These are phyloP conservation scores for Callitettix versicolor DNA, from an alignment of 1,140 invertebrate species.

Conservation along the genomic window DNA sequence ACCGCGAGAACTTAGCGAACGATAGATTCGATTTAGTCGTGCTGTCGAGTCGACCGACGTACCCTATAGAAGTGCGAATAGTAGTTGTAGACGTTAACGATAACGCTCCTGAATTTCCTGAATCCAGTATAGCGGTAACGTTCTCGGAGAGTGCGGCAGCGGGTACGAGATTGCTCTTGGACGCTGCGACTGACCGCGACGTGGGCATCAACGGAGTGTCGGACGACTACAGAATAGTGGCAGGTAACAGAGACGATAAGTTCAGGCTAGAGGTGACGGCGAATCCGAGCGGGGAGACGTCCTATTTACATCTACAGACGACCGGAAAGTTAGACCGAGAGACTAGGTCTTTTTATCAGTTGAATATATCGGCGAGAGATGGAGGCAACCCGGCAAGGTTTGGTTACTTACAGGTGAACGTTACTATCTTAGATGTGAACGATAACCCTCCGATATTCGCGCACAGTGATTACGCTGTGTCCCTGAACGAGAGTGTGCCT, in stretches of 20 bases:
- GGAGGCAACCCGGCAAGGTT: constrained; percentile 66
- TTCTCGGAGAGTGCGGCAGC: constrained; percentile 85
- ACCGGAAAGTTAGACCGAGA: constrained; percentile 83
- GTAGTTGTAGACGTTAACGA: constrained; percentile 80
- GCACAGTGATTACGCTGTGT: constrained; percentile 84
- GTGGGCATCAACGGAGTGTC: constrained; percentile 74
- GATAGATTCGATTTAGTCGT: constrained; percentile 83
- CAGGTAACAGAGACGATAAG: constrained; percentile 76
- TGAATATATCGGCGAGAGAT: constrained; percentile 85
- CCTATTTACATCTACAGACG: constrained; percentile 82
- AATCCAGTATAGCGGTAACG: constrained; percentile 68
- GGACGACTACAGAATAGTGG: constrained; percentile 78
- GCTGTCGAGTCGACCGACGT: constrained; percentile 82
- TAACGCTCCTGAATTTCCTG: constrained; percentile 81
- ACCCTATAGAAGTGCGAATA: constrained; percentile 84
- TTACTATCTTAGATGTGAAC: constrained; percentile 84
- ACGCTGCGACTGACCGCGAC: constrained; percentile 79
- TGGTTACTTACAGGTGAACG: constrained; percentile 81
- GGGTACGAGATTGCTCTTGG: constrained; percentile 73
- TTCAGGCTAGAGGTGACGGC: constrained; percentile 76
- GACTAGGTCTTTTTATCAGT: constrained; percentile 62
- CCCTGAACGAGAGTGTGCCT: constrained; percentile 80
- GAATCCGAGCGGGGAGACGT: constrained; percentile 78
- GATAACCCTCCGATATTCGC: constrained; percentile 91
- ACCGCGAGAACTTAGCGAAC: constrained; percentile 62